phyloP scores from a whole-genome alignment of 2,113 vertebrate species.

The Triplophysa tibetana region DNA sequence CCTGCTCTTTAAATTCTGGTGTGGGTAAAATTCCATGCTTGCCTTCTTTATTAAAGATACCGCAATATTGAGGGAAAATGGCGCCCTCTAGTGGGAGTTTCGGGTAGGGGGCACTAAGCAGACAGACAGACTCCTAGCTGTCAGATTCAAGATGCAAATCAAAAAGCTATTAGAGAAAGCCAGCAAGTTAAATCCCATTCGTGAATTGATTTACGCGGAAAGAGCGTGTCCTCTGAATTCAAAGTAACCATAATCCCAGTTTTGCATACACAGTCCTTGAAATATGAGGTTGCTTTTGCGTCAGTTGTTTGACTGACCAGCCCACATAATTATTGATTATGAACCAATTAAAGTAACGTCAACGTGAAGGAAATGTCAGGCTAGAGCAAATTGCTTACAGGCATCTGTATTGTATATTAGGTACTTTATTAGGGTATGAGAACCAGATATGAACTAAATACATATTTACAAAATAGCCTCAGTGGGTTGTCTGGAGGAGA shows the following conservation, averaged over 20 bases:
- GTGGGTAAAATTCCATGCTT: conserved; percentile 20
- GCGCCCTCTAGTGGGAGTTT: conserved; percentile 65
- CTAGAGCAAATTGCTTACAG: background rate
- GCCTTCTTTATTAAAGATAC: background rate
- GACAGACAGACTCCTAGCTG: conserved; percentile 52
- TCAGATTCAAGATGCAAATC: conserved; percentile 61
- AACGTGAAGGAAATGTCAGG: conserved; percentile 10
- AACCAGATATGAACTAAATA: background rate
- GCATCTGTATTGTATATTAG: conserved; percentile 17
- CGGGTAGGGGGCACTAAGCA: background rate
- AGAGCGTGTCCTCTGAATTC: conserved; percentile 50
- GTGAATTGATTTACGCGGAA: conserved; percentile 62
- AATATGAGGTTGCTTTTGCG: conserved; percentile 48
- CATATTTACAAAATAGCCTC: background rate
- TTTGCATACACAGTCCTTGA: background rate
- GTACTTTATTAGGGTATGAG: background rate
- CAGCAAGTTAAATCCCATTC: conserved; percentile 65
- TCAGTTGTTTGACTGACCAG: conserved; percentile 15
- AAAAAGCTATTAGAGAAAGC: conserved; percentile 66
- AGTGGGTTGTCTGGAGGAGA: background rate
- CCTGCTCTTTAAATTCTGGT: conserved; percentile 42
- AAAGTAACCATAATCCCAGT: conserved; percentile 44
- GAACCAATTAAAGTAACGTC: conserved; percentile 20
- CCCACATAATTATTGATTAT: conserved; percentile 46
- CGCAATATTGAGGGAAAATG: conserved; percentile 33